phyloP scores from a whole-genome alignment of 2,888 invertebrate species.

The Pseudococcus jackbeardsleyi region DNA sequence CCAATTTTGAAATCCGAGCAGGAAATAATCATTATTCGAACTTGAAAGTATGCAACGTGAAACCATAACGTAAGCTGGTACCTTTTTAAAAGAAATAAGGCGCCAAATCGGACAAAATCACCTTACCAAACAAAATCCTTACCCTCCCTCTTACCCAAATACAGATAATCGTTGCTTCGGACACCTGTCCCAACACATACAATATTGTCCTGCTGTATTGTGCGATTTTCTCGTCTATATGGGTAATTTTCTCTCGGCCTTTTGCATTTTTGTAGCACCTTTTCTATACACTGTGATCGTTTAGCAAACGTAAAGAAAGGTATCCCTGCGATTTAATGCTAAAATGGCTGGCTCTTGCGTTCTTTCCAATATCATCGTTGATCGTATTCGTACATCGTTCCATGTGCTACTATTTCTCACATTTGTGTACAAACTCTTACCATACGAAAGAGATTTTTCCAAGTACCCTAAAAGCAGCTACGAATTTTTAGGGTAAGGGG shows the following conservation, averaged over 20 bases:
- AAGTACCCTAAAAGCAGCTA: no score
- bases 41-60: background rate
- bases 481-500: background rate
- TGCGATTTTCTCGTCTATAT: background rate
- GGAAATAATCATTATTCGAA: background rate
- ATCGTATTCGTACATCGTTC: no score
- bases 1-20: background rate
- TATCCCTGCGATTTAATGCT: background rate
- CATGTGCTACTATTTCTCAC: no score
- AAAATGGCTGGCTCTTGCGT: background rate
- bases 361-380: background rate
- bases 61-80: no score
- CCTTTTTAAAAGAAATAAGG: background rate
- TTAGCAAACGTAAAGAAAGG: background rate
- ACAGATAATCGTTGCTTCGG: background rate
- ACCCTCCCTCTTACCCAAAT: background rate
- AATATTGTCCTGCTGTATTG: background rate
- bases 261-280: background rate
- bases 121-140: background rate
- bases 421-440: no score
- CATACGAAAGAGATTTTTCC: no score
- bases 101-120: background rate
- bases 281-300: background rate
- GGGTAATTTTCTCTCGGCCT: background rate
- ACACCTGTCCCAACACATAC: slow-evolving; percentile 18